phyloP scores from a whole-genome alignment of 1,140 invertebrate genomes.

The Drosophila subpulchrella region DNA sequence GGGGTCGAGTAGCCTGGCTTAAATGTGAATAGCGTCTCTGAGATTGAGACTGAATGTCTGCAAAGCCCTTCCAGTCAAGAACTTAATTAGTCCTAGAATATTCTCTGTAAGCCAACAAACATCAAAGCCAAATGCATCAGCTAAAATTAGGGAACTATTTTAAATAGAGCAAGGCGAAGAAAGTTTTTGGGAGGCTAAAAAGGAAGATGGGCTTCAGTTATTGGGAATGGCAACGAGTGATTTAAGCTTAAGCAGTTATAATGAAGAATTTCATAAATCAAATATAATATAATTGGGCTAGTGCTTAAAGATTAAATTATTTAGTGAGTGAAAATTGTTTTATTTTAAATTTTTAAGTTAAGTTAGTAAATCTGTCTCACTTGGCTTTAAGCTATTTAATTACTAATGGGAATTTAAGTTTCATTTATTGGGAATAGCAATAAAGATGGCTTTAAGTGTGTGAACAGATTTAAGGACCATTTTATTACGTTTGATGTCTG shows the following conservation, averaged over 20 bases:
- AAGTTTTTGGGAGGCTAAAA: not conserved
- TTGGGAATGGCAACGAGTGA: not conserved
- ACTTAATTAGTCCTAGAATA: conserved; percentile 49
- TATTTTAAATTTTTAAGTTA: too few species aligned
- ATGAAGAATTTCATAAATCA: too few species aligned
- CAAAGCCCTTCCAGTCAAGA: conserved; percentile 22
- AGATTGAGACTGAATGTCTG: conserved; percentile 13
- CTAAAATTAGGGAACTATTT: conserved; percentile 19
- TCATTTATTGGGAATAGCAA: too few species aligned
- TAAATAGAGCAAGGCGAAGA: not conserved
- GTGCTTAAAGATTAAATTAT: too few species aligned
- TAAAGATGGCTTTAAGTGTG: too few species aligned
- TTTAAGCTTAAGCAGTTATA: not conserved
- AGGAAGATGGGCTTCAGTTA: not conserved
- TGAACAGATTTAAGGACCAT: not conserved
- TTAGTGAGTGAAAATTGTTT: too few species aligned
- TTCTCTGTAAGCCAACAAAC: conserved; percentile 20
- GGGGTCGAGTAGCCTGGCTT: conserved; percentile 16
- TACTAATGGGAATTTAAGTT: too few species aligned
- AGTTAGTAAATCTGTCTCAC: too few species aligned
- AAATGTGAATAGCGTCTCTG: conserved; percentile 8
- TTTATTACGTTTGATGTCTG: conserved; percentile 1
- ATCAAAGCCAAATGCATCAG: conserved; percentile 22
- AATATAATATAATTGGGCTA: too few species aligned
- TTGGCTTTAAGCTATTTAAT: too few species aligned